phyloP scores from a whole-genome alignment of 2,888 invertebrate genomes.

The Creontiades dilutus region DNA sequence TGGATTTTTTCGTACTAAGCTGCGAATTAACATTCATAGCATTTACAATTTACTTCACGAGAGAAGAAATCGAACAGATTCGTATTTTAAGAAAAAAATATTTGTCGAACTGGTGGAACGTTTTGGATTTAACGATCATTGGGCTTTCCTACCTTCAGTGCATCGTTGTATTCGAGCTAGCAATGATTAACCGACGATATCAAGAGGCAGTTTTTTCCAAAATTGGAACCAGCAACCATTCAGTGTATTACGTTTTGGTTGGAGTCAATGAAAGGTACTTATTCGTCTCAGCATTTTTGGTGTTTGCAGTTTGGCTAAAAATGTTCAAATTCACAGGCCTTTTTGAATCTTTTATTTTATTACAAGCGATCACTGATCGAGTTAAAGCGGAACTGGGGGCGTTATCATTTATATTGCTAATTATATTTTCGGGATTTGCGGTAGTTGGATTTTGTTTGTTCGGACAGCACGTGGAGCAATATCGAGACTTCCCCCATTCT shows the following conservation, averaged over 20 bases:
- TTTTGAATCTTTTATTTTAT: conserved; percentile 9
- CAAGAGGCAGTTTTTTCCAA: background rate
- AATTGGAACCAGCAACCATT: background rate
- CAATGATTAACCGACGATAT: background rate
- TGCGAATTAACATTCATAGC: conserved; percentile 50
- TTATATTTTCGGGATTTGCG: conserved; percentile 30
- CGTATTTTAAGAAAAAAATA: background rate
- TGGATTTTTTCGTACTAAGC: conserved; percentile 23
- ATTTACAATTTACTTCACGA: conserved; percentile 41
- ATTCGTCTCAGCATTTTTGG: background rate
- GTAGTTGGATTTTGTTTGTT: conserved; percentile 14
- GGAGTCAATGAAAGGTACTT: background rate
- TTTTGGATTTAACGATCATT: conserved; percentile 34
- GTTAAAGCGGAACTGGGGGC: background rate
- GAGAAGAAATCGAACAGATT: conserved; percentile 44
- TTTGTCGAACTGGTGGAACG: conserved; percentile 61
- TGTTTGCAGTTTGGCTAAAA: conserved; percentile 42
- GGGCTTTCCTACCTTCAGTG: background rate
- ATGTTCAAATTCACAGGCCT: conserved; percentile 44
- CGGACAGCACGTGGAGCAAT: conserved; percentile 35
- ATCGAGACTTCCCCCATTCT: background rate
- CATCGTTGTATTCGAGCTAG: background rate
- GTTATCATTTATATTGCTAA: background rate
- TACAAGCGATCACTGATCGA: background rate
- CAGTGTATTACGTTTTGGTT: background rate